Base-by-base conservation (phyloP, 2,888 invertebrate species). In the Psylliodes chrysocephalus region DNA sequence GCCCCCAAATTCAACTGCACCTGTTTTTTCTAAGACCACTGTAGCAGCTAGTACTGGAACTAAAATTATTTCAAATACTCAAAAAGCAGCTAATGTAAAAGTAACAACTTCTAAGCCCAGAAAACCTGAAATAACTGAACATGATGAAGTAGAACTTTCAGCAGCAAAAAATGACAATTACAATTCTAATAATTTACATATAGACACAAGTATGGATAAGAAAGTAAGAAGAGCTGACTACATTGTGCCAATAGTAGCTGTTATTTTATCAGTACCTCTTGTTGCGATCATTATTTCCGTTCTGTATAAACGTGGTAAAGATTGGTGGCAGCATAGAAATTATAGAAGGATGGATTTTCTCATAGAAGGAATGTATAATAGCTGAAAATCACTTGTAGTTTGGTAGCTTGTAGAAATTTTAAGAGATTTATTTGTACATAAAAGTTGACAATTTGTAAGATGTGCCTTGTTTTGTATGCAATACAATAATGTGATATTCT, bases 311-410 rank as follows among this genome's bases (percentile, higher is more conserved):
- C 84, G 89, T 69, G 89, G 92, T n/a, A 85, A 89, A 71, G 93
- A 94, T 78, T 92, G 92, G 78, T 94, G 94, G 93, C 89, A 90
- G 73, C 91, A 93, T 70, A 86, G 94, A 72, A 93, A 94, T 81
- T 94, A 94, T 76, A 88, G 91, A 68, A 86, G 93, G 78, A 94
- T 94, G 93, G 94, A 94, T 82, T 94, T 92, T 78, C 85, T 94
- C 10, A 90, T 94, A 60, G 94, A 94, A 82, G 94, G 94, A 74
- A 93, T 94, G 91, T 94, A 94, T 78, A 93, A 93, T 83, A 92
- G 92, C 78, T 92, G 67, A 75, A 42, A 33, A 33, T 49, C 14
- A 30, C 14, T 57, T 28, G 10, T 40, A 38, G 19, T 54, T 14
- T 6, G 7, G 6, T 35, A 12, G 12, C 38, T 15, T n/a, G 12